Base-by-base conservation (phyloP, 2,888 invertebrate genomes). In the Orchestes rusci region DNA sequence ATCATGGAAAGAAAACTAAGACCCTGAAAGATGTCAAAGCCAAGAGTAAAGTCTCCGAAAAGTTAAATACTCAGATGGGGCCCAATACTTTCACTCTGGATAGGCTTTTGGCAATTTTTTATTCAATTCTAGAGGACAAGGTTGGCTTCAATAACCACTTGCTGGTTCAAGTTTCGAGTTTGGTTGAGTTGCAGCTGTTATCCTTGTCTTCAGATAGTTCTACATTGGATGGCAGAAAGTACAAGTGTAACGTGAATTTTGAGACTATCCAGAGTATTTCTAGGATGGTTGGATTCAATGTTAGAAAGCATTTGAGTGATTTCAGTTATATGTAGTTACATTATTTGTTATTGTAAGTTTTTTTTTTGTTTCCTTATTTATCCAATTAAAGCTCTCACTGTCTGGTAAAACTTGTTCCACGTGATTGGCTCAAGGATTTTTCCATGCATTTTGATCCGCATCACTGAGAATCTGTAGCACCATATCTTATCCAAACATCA, bases 131-230 rank as follows among this genome's bases (percentile, higher is more conserved):
- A 13, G 46, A 51, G 16, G 85, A 89, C 46, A 84, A 82, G 62
- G 84, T 90, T 18, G 84, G 87, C 15, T 75, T 93, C 13, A 89
- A 91, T 23, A 89, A 89, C 50, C 86, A 85, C 64, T 71, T 94
- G n/a, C 70, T 90, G 23, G 81, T 86, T 2, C 93, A 93, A 73
- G 82, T 94, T 53, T 83, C 89, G 1, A 87, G 89, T 5, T 73
- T 94, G 58, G 89, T 92, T 1, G 84, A 88, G 59, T 70, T 94
- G 3, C 84, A 86, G 59, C 70, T 94, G 28, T 71, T 94, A 39
- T 74, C 82, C 7, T 73, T 73, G 2, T 75, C 83, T 0, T 79
- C 79, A 1, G 84, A 84, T 37, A 84, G 83, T 57, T 79, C 77
- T 48, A 80, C 79, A 60, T 73, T 92, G 18, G 87, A 91, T 51